Evolutionary conservation across 2,888 invertebrate species (phyloP), one percentile per base, ranked within the genome.

Genomic region (Azorinus chamasolen): DNA sequence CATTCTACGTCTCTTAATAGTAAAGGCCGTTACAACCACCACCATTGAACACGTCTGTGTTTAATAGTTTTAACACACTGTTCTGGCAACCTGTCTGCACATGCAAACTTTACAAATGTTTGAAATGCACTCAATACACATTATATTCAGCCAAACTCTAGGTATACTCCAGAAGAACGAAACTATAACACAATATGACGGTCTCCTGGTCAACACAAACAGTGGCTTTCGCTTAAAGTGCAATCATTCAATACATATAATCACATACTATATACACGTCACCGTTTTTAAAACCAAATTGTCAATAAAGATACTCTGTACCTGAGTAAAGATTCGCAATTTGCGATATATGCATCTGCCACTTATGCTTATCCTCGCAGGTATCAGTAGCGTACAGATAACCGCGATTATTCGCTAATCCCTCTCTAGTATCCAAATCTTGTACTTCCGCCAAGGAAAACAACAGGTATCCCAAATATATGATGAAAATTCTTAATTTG

Each of bases 31-130:
- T n/a, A 59, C 57, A 51, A n/a, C 50, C 57, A 55, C 55, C 46
- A 71, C 66, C 76, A 76, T 76, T 76, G 76, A 76, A 76, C 57
- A 71, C 39, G 46, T 53, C 45, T 58, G 32, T 32, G 16, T 63
- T 61, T 53, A 48, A 45, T 68, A 65, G 64, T 32, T 6, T 32
- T 10, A 4, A 32, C 32, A 32, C 32, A 32, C 32, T 32, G 5
- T 32, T 10, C 32, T 4, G 5, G 32, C 10, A 32, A 32, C 4
- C 32, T 32, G 10, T 32, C 4, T 6, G 32, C n/a, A 32, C 22
- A 25, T 59, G 45, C 59, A n/a, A 4, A 5, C 6, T 16, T 45
- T 8, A 45, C 45, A 45, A 4, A 45, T 20, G 20, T 16, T 45
- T 20, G 4, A 45, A 45, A 18, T 20, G 5, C 45, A 45, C 45